A percentile compares a stretch with the other conserved stretches of the same genome.
These are phyloP conservation scores for Threskiornis aethiopicus DNA, from an alignment of 2,797 vertebrate species.

Conservation along the genomic window DNA sequence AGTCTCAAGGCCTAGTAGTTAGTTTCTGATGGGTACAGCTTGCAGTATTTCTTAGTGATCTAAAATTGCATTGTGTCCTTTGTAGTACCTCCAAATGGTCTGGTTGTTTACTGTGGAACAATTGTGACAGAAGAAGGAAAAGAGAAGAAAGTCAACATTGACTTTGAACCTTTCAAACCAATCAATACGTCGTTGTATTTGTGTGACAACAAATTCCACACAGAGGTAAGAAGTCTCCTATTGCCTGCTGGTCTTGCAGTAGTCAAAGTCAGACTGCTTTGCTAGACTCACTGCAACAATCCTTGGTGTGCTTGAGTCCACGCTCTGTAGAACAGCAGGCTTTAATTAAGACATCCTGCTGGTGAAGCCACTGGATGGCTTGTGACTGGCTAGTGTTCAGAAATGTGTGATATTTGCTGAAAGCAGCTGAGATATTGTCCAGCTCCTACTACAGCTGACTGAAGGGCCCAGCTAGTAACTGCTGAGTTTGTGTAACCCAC, in stretches of 20 bases:
- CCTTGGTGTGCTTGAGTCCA: background rate
- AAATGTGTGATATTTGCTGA: background rate
- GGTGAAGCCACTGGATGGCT: background rate
- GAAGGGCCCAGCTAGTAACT: background rate
- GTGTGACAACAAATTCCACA: constrained; percentile 99
- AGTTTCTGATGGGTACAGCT: background rate
- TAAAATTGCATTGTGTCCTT: constrained; percentile 52
- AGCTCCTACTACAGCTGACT: background rate
- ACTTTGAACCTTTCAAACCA: constrained; percentile 99
- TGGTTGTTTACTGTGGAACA: constrained; percentile 99
- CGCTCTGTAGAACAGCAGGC: background rate
- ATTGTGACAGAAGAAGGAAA: constrained; percentile 99
- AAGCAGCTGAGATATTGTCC: background rate
- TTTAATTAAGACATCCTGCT: background rate
- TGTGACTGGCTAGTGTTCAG: background rate
- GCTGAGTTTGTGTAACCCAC: background rate
- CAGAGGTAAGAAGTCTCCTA: constrained; percentile 84
- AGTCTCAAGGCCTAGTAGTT: background rate
- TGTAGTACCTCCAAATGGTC: constrained; percentile 97
- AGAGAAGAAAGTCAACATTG: constrained; percentile 99
- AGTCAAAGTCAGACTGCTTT: background rate
- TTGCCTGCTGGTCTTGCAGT: background rate
- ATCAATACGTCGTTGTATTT: constrained; percentile 99
- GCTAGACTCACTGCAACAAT: background rate
- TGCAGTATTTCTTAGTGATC: background rate